phyloP scores from a whole-genome alignment of 2,888 invertebrate genomes.

The Amphipoea oculea region DNA sequence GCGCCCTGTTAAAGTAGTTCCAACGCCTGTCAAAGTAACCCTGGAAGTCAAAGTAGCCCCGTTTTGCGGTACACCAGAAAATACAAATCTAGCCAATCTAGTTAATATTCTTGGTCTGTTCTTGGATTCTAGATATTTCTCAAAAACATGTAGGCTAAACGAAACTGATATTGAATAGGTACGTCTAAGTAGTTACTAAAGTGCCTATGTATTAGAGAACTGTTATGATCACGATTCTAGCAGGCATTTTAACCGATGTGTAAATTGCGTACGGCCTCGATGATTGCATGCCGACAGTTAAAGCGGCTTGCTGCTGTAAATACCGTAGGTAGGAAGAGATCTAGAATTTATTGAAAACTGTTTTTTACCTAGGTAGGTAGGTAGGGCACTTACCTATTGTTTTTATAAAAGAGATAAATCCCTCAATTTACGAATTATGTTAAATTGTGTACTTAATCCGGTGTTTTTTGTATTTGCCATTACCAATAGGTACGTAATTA shows the following conservation, averaged over 20 bases:
- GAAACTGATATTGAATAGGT: neutral
- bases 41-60: too few species aligned
- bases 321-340: conserved; percentile 13
- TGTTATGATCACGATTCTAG: conserved; percentile 3
- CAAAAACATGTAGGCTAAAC: neutral
- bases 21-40: too few species aligned
- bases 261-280: conserved; percentile 33
- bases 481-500: neutral
- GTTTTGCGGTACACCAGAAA: too few species aligned
- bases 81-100: too few species aligned
- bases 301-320: conserved; percentile 25
- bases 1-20: too few species aligned
- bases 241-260: conserved; percentile 37
- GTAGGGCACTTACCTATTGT: too few species aligned
- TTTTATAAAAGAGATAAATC: neutral
- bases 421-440: neutral
- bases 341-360: conserved; percentile 30
- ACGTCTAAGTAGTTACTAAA: neutral
- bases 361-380: neutral
- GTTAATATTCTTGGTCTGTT: too few species aligned
- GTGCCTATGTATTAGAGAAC: neutral
- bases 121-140: neutral
- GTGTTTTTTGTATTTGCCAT: neutral
- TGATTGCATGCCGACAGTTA: conserved; percentile 28
- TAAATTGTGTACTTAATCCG: neutral